These are phyloP conservation scores for Micropterix aruncella DNA, from an alignment of 2,888 invertebrate species.

Conservation along the genomic window DNA sequence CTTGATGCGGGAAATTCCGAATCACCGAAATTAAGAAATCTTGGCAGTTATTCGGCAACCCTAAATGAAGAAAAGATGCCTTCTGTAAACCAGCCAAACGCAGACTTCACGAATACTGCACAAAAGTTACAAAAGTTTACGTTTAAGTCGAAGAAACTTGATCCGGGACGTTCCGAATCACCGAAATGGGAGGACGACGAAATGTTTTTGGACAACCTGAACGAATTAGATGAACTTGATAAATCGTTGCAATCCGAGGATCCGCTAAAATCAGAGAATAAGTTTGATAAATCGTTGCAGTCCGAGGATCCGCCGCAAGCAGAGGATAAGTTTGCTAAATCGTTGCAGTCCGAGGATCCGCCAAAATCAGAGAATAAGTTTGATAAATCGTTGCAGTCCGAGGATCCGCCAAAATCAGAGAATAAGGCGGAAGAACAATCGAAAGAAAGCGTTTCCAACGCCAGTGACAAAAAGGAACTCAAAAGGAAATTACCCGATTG, in stretches of 20 bases:
- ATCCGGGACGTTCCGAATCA: too few relatives aligned
- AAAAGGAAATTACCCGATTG: too few relatives aligned
- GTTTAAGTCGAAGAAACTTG: too few relatives aligned
- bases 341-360: background rate
- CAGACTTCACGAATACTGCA: too few relatives aligned
- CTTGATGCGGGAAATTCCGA: too few relatives aligned
- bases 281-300: background rate
- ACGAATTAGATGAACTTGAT: constrained; percentile 3
- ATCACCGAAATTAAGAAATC: too few relatives aligned
- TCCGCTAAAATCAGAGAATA: background rate
- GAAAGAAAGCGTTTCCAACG: too few relatives aligned
- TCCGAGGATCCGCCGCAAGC: background rate
- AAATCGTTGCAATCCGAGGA: background rate
- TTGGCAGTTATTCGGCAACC: too few relatives aligned
- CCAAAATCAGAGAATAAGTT: background rate
- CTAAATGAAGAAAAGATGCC: too few relatives aligned
- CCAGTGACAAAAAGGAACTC: too few relatives aligned
- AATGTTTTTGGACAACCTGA: constrained; percentile 4
- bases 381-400: background rate
- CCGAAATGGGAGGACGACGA: constrained; percentile 4
- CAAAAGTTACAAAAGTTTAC: too few relatives aligned
- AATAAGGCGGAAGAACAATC: background rate
- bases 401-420: background rate
- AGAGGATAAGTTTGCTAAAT: background rate
- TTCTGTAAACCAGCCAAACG: too few relatives aligned